Percentiles rank a stretch among this genome's conserved stretches.
phyloP scores from a whole-genome alignment of 2,888 invertebrate species.

The Drosophila vallismaia region DNA sequence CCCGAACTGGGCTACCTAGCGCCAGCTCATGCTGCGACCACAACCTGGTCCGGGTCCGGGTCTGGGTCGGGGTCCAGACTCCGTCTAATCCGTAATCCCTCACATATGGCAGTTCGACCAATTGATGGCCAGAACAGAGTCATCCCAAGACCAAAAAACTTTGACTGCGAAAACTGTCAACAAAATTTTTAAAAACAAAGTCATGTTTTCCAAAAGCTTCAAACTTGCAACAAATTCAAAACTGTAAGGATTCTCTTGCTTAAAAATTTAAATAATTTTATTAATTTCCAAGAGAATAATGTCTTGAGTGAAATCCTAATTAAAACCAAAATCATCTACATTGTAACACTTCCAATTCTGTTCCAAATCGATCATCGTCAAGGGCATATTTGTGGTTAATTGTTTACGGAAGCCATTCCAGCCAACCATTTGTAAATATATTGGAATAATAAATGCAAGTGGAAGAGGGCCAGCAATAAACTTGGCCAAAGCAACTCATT shows the following conservation, averaged over 20 bases:
- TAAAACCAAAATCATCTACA: too few relatives aligned
- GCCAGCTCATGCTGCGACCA: constrained; percentile 69
- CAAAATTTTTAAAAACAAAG: too few relatives aligned
- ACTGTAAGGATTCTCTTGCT: too few relatives aligned
- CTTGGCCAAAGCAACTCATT: constrained; percentile 58
- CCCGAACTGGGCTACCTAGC: constrained; percentile 63
- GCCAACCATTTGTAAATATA: constrained; percentile 8
- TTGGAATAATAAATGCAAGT: constrained; percentile 13
- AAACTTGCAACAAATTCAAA: too few relatives aligned
- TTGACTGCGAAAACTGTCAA: too few relatives aligned
- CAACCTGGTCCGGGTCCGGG: constrained; percentile 5
- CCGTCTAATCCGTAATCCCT: constrained; percentile 46
- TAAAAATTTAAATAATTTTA: too few relatives aligned
- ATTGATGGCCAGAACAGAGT: neutral
- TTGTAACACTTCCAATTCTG: neutral
- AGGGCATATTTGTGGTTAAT: constrained; percentile 41
- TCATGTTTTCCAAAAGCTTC: too few relatives aligned
- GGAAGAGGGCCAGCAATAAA: constrained; percentile 49
- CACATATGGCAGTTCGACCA: constrained; percentile 41
- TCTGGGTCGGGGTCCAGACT: constrained; percentile 1
- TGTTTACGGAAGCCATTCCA: constrained; percentile 65
- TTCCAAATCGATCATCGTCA: constrained; percentile 34
- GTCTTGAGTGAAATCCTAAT: too few relatives aligned
- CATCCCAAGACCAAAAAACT: too few relatives aligned
- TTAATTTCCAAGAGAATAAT: too few relatives aligned